These are phyloP conservation scores for Oryzias melastigma DNA, from an alignment of 2,113 vertebrate genomes.

Conservation along the genomic window DNA sequence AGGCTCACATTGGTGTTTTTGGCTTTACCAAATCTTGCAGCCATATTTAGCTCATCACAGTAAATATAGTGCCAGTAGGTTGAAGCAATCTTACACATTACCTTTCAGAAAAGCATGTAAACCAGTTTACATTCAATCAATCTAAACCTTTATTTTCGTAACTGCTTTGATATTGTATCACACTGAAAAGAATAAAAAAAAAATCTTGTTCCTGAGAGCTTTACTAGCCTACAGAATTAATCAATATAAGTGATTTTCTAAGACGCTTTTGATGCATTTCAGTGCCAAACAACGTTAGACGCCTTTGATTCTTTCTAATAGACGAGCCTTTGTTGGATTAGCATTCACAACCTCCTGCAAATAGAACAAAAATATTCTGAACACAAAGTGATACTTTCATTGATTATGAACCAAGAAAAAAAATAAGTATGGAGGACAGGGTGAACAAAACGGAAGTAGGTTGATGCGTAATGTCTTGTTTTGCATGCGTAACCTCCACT, in stretches of 20 bases:
- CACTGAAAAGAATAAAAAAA: no score
- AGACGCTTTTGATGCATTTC: background rate
- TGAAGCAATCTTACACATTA: no score
- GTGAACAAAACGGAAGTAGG: slow-evolving; percentile 55
- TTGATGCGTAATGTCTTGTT: slow-evolving; percentile 21
- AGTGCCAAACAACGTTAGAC: background rate
- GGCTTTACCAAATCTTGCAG: no score
- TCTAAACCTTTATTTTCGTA: no score
- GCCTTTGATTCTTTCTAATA: slow-evolving; percentile 28
- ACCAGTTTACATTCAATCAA: no score
- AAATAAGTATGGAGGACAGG: slow-evolving; percentile 12
- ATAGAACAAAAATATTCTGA: slow-evolving; percentile 9
- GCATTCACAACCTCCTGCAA: slow-evolving; percentile 9
- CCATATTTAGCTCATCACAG: no score
- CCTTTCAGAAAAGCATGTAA: no score
- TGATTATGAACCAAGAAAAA: slow-evolving; percentile 40
- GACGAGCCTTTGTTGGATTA: slow-evolving; percentile 21
- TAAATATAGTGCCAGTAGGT: no score
- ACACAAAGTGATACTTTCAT: slow-evolving; percentile 19
- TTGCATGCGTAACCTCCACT: slow-evolving; percentile 4
- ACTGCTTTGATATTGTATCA: no score
- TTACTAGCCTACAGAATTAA: slow-evolving; percentile 20
- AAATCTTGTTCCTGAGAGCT: slow-evolving; percentile 1
- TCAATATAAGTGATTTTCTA: slow-evolving; percentile 27
- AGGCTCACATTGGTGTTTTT: no score